Conservation (phyloP, 2,797 vertebrate species). For the Anguilla pacifica region DNA sequence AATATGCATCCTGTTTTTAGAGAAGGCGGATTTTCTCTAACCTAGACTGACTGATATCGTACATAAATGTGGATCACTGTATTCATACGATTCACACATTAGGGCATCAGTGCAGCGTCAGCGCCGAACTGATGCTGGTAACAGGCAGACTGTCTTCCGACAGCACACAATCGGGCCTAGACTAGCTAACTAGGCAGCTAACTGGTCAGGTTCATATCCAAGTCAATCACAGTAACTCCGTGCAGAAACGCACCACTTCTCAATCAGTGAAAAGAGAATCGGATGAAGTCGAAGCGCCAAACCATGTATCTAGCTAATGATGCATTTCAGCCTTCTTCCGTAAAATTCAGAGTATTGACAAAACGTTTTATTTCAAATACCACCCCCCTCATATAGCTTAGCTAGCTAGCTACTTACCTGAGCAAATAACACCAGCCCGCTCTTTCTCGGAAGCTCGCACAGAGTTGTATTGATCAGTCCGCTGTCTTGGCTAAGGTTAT, state of each 20-base stretch:
- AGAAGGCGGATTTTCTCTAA: background rate
- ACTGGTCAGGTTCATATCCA: background rate
- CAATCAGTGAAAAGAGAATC: background rate
- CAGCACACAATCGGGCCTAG: background rate
- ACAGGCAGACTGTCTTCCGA: background rate
- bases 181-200: background rate
- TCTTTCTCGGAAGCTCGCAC: background rate
- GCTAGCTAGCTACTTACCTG: conserved; percentile 16
- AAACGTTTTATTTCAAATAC: background rate
- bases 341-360: background rate
- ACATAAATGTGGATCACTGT: background rate
- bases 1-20: background rate
- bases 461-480: background rate
- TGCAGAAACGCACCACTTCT: background rate
- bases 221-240: background rate
- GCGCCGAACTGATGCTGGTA: background rate
- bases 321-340: background rate
- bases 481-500: background rate
- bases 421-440: conserved; percentile 22
- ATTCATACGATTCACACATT: background rate
- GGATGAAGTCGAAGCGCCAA: background rate
- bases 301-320: background rate
- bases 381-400: background rate
- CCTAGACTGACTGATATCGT: background rate
- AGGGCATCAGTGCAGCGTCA: background rate